phyloP scores from a whole-genome alignment of 2,113 vertebrate species.

The Myxocyprinus asiaticus region DNA sequence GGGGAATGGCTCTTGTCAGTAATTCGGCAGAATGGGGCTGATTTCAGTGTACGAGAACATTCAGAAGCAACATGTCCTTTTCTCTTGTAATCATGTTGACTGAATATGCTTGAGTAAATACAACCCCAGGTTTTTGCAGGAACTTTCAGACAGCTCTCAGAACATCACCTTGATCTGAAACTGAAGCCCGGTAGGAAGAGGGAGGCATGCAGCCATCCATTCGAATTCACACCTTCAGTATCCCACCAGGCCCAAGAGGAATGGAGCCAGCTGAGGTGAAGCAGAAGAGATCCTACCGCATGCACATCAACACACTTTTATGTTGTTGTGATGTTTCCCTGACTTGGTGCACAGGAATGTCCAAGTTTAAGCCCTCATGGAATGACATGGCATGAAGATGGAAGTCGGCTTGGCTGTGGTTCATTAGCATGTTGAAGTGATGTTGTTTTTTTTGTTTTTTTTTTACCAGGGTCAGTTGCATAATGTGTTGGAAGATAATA shows the following conservation, averaged over 20 bases:
- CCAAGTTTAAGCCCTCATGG: background rate
- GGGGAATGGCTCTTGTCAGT: too few relatives aligned
- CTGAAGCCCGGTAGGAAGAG: background rate
- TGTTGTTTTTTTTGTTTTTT: slow-evolving; percentile 14
- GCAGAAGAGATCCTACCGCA: background rate
- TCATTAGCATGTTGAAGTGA: slow-evolving; percentile 13
- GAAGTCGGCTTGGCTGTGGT: slow-evolving; percentile 7
- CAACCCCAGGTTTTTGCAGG: background rate
- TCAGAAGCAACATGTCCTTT: too few relatives aligned
- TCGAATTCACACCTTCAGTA: background rate
- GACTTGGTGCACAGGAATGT: background rate
- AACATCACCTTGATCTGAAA: slow-evolving; percentile 23
- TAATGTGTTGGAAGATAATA: slow-evolving; percentile 32
- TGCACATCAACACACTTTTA: background rate
- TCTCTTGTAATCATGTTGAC: too few relatives aligned
- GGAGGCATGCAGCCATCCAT: background rate
- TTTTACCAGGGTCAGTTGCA: slow-evolving; percentile 11
- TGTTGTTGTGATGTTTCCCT: background rate
- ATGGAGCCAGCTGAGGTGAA: background rate
- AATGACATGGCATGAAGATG: background rate
- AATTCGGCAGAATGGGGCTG: too few relatives aligned
- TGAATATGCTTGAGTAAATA: background rate
- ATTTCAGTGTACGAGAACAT: too few relatives aligned
- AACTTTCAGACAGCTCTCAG: background rate
- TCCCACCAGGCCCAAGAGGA: background rate